Percentiles rank a stretch among this genome's conserved stretches.
These are phyloP conservation scores for Platycheirus albimanus DNA, from an alignment of 2,888 invertebrate genomes.

Conservation along the genomic window DNA sequence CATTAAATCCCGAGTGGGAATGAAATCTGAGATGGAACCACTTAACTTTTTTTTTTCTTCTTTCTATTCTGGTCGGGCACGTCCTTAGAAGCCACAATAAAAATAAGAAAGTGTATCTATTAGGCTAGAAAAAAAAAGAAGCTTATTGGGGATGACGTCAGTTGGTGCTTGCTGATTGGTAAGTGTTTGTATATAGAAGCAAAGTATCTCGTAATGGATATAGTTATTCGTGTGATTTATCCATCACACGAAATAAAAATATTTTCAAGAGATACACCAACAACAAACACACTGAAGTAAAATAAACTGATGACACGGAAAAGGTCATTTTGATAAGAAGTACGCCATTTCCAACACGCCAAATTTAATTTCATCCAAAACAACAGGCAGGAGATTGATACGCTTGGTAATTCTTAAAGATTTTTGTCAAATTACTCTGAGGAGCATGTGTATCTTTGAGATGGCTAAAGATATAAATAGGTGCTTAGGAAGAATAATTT, in stretches of 20 bases:
- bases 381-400: not conserved
- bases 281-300: not conserved
- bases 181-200: not conserved
- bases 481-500: not conserved
- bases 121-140: slow-evolving; percentile 12
- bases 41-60: slow-evolving; percentile 19
- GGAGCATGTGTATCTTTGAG: not conserved
- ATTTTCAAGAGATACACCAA: not conserved
- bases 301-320: not conserved
- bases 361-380: slow-evolving; percentile 16
- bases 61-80: too few species aligned
- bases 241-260: slow-evolving; percentile 1
- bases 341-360: too few species aligned
- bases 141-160: slow-evolving; percentile 11
- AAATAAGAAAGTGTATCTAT: too few species aligned
- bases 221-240: not conserved
- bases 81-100: slow-evolving; percentile 23
- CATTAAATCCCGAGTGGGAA: slow-evolving; percentile 32
- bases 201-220: slow-evolving; percentile 15
- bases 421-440: not conserved
- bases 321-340: too few species aligned
- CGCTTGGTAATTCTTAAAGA: slow-evolving; percentile 5
- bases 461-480: not conserved
- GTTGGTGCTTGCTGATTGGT: not conserved
- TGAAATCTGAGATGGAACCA: slow-evolving; percentile 45